Percentiles rank a stretch among this genome's conserved stretches.
Conservation (phyloP, 2,797 vertebrate species). For the Centroberyx gerrardi region DNA sequence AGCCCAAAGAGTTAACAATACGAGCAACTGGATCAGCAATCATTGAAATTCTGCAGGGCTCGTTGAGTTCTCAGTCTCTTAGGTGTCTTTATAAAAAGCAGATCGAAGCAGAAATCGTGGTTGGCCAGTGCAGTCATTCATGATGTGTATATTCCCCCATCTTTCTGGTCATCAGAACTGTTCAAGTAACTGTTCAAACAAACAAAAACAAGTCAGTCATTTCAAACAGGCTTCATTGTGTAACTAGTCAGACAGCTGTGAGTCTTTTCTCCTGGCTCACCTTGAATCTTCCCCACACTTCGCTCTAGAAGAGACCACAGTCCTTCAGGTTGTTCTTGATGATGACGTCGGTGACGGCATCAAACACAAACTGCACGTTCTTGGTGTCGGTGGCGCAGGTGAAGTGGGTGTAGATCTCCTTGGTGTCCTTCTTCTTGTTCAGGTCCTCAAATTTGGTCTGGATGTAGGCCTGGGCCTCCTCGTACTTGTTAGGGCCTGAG, state of each 20-base stretch:
- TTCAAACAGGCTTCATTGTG: neutral
- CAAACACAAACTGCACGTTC: conserved; percentile 99
- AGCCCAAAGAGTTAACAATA: conserved; percentile 82
- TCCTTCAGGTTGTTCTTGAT: conserved; percentile 99
- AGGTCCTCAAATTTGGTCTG: conserved; percentile 98
- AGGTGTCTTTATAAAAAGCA: conserved; percentile 84
- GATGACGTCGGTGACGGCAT: conserved; percentile 98
- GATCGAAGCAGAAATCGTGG: conserved; percentile 87
- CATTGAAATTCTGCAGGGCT: conserved; percentile 76
- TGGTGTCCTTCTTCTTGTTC: conserved; percentile 99
- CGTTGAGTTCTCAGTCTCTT: conserved; percentile 80
- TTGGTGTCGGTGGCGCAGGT: conserved; percentile 99
- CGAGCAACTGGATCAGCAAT: conserved; percentile 75
- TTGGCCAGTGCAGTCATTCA: conserved; percentile 86
- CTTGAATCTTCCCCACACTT: conserved; percentile 55
- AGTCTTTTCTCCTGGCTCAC: conserved; percentile 44
- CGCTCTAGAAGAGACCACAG: conserved; percentile 94
- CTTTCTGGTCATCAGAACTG: conserved; percentile 81
- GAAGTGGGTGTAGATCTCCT: conserved; percentile 99
- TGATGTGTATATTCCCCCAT: conserved; percentile 70
- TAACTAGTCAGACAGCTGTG: neutral
- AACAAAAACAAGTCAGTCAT: conserved; percentile 19
- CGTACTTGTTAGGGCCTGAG: conserved; percentile 92
- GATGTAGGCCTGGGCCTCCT: conserved; percentile 95
- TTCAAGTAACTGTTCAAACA: conserved; percentile 87